phyloP scores from a whole-genome alignment of 2,888 invertebrate genomes.

The Raillietiella orientalis region DNA sequence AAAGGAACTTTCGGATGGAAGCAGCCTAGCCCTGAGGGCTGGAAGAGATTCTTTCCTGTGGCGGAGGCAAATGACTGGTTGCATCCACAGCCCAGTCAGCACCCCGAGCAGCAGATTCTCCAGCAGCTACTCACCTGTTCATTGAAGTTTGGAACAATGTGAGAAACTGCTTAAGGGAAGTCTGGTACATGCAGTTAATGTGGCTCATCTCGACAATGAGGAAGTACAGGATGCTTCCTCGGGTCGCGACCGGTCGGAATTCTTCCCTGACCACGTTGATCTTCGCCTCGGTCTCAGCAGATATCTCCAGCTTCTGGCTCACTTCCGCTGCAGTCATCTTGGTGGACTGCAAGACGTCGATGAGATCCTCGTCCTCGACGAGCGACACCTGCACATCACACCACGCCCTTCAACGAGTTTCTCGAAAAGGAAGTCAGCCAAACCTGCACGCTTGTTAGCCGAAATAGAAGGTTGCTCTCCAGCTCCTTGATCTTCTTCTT shows the following conservation, averaged over 20 bases:
- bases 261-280: constrained; percentile 79
- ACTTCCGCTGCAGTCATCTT: constrained; percentile 77
- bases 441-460: constrained; percentile 58
- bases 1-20: too few species aligned
- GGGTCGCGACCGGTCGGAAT: constrained; percentile 69
- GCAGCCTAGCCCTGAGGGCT: too few species aligned
- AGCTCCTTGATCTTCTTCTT: constrained; percentile 83
- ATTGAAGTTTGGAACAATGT: constrained; percentile 78
- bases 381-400: constrained; percentile 33
- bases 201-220: constrained; percentile 89
- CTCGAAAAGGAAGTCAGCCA: constrained; percentile 3
- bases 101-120: too few species aligned
- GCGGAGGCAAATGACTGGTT: too few species aligned
- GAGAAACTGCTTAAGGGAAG: constrained; percentile 72
- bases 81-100: too few species aligned
- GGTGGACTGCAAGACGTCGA: constrained; percentile 53
- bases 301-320: constrained; percentile 63
- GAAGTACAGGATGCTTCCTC: constrained; percentile 80
- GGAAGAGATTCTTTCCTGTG: too few species aligned
- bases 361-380: constrained; percentile 81
- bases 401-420: not conserved
- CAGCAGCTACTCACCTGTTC: constrained; percentile 27
- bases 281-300: constrained; percentile 73
- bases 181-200: constrained; percentile 89
- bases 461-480: constrained; percentile 59